Evolutionary conservation across 2,797 vertebrate species (phyloP), one percentile per base, ranked within the genome.

Genomic region (Aplochiton taeniatus): DNA sequence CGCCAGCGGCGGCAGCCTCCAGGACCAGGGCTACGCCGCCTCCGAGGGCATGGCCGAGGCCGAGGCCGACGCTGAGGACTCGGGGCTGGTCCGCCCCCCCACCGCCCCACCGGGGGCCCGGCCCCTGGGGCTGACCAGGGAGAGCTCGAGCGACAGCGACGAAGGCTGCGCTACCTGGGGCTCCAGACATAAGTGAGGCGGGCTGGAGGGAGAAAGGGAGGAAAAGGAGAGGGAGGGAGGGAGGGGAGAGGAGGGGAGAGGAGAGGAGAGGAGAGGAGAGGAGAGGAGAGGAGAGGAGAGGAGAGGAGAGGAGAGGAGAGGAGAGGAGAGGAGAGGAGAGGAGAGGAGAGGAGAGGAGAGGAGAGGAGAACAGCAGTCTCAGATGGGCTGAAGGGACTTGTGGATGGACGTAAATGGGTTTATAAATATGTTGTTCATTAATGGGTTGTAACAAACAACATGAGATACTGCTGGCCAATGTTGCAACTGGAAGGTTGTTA

Each of bases 1-100:
- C 44, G 87, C 84, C 12, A 59, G 77, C 1, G 52, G 87, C 72
- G 81, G 84, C 80, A 92, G 91, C 75, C 82, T 92, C 60, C 90
- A 84, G 0, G 90, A 92, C 77, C 91, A 92, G 76, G 90, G 90
- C 57, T 93, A 90, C 0, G 86, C 88, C 0, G 86, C 90, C 17
- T 92, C 91, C 11, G 92, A 93, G 69, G 90, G 86, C 66, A 86
- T 82, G 75, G 85, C 70, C 8, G 92, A 93, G 63, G 87, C 77
- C 0, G 92, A 93, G 75, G 84, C 71, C 8, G 92, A 93, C 61
- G 87, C 76, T 0, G 92, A 93, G 56, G 91, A 92, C 73, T 85
- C 86, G 0, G 89, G 92, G 9, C 82, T 93, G 47, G 76, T 94
- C 77, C 94, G 91, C 81, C 95, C 93, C 31, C 94, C 92, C 0